Conservation (phyloP, 1,140 invertebrate species). For the Magallana gigas region DNA sequence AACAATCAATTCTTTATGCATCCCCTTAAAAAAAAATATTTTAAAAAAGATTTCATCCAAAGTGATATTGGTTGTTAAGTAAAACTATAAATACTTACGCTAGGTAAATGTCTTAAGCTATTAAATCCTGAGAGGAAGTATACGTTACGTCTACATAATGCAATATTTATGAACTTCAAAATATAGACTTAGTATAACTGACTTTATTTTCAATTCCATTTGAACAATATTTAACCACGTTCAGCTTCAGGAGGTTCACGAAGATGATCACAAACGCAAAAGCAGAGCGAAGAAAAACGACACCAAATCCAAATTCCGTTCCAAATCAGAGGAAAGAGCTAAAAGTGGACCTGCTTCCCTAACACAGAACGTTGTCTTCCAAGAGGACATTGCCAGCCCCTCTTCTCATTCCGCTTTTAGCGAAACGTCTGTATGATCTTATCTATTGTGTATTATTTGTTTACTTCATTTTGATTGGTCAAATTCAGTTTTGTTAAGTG, state of each 20-base stretch:
- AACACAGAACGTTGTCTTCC: constrained; percentile 38
- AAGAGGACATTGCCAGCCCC: constrained; percentile 40
- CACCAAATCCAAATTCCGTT: constrained; percentile 39
- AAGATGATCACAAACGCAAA: constrained; percentile 5
- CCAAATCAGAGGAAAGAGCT: constrained; percentile 53
- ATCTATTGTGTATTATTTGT: neutral
- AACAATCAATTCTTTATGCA: too few species aligned
- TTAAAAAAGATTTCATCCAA: too few species aligned
- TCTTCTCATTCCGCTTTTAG: constrained; percentile 13
- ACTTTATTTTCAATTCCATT: too few species aligned
- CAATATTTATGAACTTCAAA: too few species aligned
- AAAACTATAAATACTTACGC: too few species aligned
- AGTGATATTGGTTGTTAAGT: too few species aligned
- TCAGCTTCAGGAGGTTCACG: neutral
- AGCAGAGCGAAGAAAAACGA: constrained; percentile 37
- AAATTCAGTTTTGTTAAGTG: neutral
- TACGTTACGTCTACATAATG: too few species aligned
- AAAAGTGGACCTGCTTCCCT: constrained; percentile 44
- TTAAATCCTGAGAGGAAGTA: too few species aligned
- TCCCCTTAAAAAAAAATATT: too few species aligned
- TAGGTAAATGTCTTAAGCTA: too few species aligned
- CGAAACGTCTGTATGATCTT: constrained; percentile 22
- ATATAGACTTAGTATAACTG: too few species aligned
- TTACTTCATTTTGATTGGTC: neutral
- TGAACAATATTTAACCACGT: too few species aligned